Conservation (phyloP, 2,113 vertebrate species). For the Platysteira castanea region DNA sequence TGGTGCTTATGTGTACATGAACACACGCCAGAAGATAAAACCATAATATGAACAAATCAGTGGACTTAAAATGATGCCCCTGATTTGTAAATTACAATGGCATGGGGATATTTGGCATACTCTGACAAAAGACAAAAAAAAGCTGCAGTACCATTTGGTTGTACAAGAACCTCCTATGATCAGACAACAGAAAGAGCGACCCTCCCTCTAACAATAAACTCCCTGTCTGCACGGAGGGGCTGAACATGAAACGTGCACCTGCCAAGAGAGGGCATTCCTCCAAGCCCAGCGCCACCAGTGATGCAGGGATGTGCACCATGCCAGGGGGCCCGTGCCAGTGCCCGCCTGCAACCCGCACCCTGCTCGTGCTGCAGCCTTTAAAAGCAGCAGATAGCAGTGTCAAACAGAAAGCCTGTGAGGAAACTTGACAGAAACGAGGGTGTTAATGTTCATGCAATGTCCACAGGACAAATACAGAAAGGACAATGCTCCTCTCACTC, state of each 20-base stretch:
- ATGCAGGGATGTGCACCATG: neutral
- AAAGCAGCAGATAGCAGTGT: neutral
- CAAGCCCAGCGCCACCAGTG: neutral
- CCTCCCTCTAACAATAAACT: neutral
- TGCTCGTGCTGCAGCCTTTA: neutral
- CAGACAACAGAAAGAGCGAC: neutral
- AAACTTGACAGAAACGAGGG: neutral
- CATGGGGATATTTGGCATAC: neutral
- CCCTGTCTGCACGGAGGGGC: neutral
- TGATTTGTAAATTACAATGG: neutral
- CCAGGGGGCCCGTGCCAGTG: neutral
- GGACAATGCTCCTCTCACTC: neutral
- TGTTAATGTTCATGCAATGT: neutral
- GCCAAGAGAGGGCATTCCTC: neutral
- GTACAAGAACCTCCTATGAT: neutral
- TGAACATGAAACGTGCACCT: neutral
- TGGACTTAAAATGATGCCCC: neutral
- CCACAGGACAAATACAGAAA: neutral
- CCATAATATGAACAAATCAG: neutral
- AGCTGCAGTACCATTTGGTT: neutral
- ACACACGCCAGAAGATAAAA: neutral
- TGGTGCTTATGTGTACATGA: neutral
- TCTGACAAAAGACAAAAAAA: neutral
- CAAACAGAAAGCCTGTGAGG: neutral
- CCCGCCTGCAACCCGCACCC: neutral